A percentile compares a stretch with the other conserved stretches of the same genome.
Conservation (phyloP, 2,888 invertebrate genomes). For the Campoplex capitator region DNA sequence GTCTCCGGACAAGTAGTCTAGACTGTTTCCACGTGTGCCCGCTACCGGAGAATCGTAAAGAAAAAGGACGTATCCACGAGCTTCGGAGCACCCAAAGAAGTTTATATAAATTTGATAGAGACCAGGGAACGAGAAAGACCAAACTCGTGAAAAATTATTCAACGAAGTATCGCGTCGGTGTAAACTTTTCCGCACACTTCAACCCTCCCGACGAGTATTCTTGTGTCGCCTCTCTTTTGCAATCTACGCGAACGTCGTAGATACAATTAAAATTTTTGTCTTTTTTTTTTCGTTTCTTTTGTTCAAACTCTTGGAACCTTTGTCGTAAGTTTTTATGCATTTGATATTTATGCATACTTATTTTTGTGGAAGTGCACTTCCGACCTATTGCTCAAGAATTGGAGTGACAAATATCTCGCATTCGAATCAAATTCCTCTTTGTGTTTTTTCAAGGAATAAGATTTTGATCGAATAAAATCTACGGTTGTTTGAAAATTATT, state of each 20-base stretch:
- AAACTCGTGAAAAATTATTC: conserved; percentile 67
- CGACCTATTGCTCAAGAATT: neutral
- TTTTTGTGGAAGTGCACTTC: conserved; percentile 22
- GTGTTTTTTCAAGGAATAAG: neutral
- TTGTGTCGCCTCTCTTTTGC: neutral
- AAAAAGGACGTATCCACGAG: conserved; percentile 55
- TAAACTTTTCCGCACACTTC: conserved; percentile 49
- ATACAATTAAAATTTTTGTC: conserved; percentile 22
- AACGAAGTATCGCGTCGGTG: conserved; percentile 54
- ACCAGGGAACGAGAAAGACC: conserved; percentile 29
- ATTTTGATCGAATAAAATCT: neutral
- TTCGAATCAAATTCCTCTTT: neutral
- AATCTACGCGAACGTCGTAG: conserved; percentile 49
- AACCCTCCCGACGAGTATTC: conserved; percentile 21
- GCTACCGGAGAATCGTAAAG: conserved; percentile 73
- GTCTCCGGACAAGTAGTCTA: conserved; percentile 5
- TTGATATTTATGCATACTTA: conserved; percentile 38
- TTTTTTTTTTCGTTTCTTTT: conserved; percentile 6
- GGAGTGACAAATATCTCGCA: neutral
- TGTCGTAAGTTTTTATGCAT: conserved; percentile 45
- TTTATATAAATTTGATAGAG: conserved; percentile 48
- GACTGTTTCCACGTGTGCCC: conserved; percentile 61
- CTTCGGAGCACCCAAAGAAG: neutral
- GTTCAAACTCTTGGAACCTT: neutral
- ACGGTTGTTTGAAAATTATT: neutral